phyloP scores from a whole-genome alignment of 1,140 invertebrate genomes.

The Ceratina calcarata region DNA sequence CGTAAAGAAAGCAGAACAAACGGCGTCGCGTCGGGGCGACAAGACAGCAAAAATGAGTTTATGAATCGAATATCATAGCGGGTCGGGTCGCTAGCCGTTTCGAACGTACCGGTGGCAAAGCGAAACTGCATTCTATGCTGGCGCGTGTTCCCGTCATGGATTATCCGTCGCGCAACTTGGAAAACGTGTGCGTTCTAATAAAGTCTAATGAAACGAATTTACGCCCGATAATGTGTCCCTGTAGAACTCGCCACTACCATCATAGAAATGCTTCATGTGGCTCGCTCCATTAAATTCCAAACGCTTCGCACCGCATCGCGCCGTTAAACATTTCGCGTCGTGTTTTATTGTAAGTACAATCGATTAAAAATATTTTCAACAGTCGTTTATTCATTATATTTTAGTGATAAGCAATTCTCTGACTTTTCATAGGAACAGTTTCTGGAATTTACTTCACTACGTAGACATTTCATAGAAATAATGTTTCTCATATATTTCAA shows the following conservation, averaged over 20 bases:
- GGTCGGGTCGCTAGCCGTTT: background rate
- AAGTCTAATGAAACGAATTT: slow-evolving; percentile 53
- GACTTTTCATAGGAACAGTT: too few species aligned
- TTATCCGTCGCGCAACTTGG: slow-evolving; percentile 40
- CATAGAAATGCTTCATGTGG: slow-evolving; percentile 40
- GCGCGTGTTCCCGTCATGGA: slow-evolving; percentile 36
- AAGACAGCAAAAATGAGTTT: slow-evolving; percentile 7
- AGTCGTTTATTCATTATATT: background rate
- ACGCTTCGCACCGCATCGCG: background rate
- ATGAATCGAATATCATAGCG: slow-evolving; percentile 27
- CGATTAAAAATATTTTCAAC: slow-evolving; percentile 34
- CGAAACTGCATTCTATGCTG: slow-evolving; percentile 16
- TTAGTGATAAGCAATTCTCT: too few species aligned
- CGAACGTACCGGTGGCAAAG: slow-evolving; percentile 27
- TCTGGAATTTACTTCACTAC: too few species aligned
- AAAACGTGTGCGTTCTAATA: slow-evolving; percentile 42
- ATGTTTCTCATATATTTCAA: too few species aligned
- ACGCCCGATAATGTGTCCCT: slow-evolving; percentile 43
- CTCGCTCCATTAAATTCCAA: slow-evolving; percentile 34
- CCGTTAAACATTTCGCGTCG: background rate
- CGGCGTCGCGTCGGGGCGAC: background rate
- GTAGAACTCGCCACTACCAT: slow-evolving; percentile 7
- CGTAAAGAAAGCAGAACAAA: background rate
- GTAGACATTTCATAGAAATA: too few species aligned
- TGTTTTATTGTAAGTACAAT: slow-evolving; percentile 36